Percentiles rank a stretch among this genome's conserved stretches.
phyloP scores from a whole-genome alignment of 1,140 invertebrate genomes.

The Drosophila ananassae region DNA sequence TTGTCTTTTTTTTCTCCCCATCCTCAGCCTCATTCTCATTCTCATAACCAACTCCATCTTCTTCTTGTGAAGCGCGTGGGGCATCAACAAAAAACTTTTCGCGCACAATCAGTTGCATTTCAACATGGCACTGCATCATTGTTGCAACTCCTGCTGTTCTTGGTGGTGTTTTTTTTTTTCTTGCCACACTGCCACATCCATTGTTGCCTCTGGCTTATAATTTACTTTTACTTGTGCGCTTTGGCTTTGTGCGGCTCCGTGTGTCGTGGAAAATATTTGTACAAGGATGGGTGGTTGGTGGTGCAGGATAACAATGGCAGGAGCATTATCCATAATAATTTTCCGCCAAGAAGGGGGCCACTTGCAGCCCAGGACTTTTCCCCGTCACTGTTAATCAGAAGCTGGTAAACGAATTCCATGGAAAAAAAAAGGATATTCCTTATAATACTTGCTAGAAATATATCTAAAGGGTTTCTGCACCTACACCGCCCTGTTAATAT shows the following conservation, averaged over 20 bases:
- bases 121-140: constrained; percentile 68
- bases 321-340: constrained; percentile 76
- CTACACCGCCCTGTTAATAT: too few species aligned
- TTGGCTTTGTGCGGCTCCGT: constrained; percentile 64
- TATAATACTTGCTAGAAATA: too few species aligned
- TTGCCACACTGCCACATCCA: constrained; percentile 16
- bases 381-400: constrained; percentile 74
- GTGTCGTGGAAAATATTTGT: constrained; percentile 75
- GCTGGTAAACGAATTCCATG: constrained; percentile 61
- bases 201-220: constrained; percentile 79
- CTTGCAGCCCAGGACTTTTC: constrained; percentile 28
- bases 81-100: constrained; percentile 72
- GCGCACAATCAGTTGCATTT: constrained; percentile 81
- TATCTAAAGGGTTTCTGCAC: too few species aligned
- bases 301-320: constrained; percentile 51
- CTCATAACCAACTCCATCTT: not conserved
- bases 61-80: constrained; percentile 10
- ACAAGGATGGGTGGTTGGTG: constrained; percentile 10
- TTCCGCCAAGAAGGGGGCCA: constrained; percentile 35
- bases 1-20: constrained; percentile 51
- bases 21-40: not conserved
- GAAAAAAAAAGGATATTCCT: not conserved
- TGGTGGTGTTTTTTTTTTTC: constrained; percentile 6
- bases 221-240: constrained; percentile 77
- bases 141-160: constrained; percentile 65